These are phyloP conservation scores for Berghia stephanieae DNA, from an alignment of 1,140 invertebrate genomes.

Conservation along the genomic window DNA sequence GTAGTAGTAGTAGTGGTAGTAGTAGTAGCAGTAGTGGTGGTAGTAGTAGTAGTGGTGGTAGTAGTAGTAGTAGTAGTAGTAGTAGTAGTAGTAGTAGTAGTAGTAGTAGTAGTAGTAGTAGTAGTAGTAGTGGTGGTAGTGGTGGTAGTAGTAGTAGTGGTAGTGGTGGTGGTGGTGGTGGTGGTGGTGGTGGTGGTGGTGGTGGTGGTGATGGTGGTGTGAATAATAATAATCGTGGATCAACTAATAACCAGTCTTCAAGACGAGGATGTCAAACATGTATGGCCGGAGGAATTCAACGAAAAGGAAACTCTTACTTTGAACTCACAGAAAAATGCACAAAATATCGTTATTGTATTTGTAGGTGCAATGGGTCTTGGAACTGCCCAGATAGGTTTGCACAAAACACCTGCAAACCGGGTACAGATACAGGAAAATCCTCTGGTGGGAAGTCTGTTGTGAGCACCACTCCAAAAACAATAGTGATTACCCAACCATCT, in stretches of 20 bases:
- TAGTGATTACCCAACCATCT: slow-evolving; percentile 15
- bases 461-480: slow-evolving; percentile 35
- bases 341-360: slow-evolving; percentile 39
- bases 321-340: slow-evolving; percentile 38
- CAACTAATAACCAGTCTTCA: no score
- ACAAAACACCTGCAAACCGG: slow-evolving; percentile 40
- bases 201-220: slow-evolving; percentile 37
- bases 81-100: slow-evolving; percentile 24
- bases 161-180: no score
- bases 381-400: slow-evolving; percentile 38
- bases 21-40: background rate
- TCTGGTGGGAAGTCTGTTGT: no score
- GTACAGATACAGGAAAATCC: no score
- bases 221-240: background rate
- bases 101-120: no score
- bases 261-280: no score
- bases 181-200: slow-evolving; percentile 36
- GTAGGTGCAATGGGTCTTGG: slow-evolving; percentile 43
- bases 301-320: no score
- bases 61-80: slow-evolving; percentile 26
- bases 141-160: no score
- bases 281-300: no score
- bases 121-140: no score
- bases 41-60: background rate
- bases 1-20: background rate